Base-by-base conservation (phyloP, 2,113 vertebrate species). In the Oryzias celebensis region DNA sequence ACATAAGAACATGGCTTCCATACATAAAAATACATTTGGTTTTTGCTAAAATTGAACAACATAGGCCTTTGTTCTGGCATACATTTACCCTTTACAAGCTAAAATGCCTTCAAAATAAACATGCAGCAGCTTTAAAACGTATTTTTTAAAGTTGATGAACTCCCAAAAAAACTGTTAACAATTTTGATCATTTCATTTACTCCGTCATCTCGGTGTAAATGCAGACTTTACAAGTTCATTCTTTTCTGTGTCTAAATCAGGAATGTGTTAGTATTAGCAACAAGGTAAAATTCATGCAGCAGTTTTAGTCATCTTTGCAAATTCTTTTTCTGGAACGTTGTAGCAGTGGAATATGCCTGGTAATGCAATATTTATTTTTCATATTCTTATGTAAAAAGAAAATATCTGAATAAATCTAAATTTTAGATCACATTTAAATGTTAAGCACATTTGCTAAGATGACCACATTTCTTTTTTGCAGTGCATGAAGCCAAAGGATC, bases 221-320 rank as follows among this genome's bases (percentile, higher is more conserved):
- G 6, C 59, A 59, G 56, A 69, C 44, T 53, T 53, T 54, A 22
- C 64, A 59, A 36, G 36, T 12, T 28, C 26, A 5, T 36, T 26
- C 51, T 24, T 20, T 54, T 14, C 49, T 54, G 36, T n/a, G 46
- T n/a, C 17, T 43, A 1, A 14, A 26, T 31, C 18, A 16, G 20
- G 17, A 3, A 3, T 48, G 22, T 54, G 42, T 24, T 36, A n/a
- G 41, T 61, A 65, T 55, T 55, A 17, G 65, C 68, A 67, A 59
- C 20, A 43, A 50, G 58, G 68, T 60, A 59, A 68, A 53, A 65
- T 20, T 52, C 46, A 47, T 79, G 54, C 56, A 67, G 67, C 47
- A 52, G 28, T 49, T 28, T 12, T 54, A 72, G 73, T 49, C 78
- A 84, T 79, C 75, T 76, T 70, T 76, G n/a, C 77, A 80, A 77